Base-by-base conservation (phyloP, 2,113 vertebrate species). In the Castor canadensis region DNA sequence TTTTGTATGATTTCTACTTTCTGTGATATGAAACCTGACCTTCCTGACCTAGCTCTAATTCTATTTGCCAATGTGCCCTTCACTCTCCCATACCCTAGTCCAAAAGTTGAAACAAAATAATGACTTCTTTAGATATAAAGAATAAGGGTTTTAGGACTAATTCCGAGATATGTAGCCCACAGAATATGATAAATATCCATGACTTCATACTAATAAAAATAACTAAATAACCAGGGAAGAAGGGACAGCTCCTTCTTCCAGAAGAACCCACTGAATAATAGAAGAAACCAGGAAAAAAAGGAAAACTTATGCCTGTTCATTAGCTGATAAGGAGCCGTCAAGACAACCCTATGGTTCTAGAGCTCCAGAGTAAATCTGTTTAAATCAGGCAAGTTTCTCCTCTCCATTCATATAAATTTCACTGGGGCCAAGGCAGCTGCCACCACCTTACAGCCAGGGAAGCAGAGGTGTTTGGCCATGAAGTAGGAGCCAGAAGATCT, bases 281-380 rank as follows among this genome's bases (percentile, higher is more conserved):
- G 58, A 60, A 24, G 58, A 60, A 60, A 60, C 26, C 2, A 60
- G 20, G 58, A 60, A 60, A 60, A 16, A 19, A 60, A 24, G 20
- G 26, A 60, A 60, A 24, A 19, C 58, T 60, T 60, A 60, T n/a
- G 26, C 26, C 26, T 60, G 58, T 24, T 60, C 58, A 60, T 60
- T 60, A 60, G 30, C 54, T 54, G 22, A n/a, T 32, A 9, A 43
- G 19, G n/a, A 66, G 17, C 47, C 47, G 79, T 60, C 58, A 93
- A 96, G 77, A 11, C 28, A 72, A 47, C 64, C 60, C 0, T 24
- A 15, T 96, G 86, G 1, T 79, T 84, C 19, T 79, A 5, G 15
- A 85, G 96, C 89, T 90, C 16, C 67, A 89, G 47, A 45, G 9
- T 95, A 96, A 93, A 90, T 69, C 45, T 56, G 4, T 26, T 47